phyloP scores from a whole-genome alignment of 2,888 invertebrate species.

The Lycophotia porphyrea region DNA sequence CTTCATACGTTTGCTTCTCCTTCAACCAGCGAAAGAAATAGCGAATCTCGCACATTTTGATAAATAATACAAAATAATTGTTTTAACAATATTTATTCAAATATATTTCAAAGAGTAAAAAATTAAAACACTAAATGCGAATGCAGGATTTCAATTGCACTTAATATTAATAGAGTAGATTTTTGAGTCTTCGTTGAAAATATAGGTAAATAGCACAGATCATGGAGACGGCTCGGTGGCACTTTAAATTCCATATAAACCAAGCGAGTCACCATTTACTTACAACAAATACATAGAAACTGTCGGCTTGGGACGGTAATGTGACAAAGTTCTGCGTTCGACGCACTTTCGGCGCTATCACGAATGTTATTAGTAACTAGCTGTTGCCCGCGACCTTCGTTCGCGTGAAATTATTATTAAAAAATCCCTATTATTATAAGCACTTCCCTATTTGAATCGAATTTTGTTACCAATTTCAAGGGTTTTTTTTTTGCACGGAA shows the following conservation, averaged over 20 bases:
- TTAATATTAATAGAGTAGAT: constrained; percentile 32
- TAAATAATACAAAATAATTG: constrained; percentile 19
- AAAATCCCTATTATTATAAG: no score
- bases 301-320: neutral
- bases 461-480: no score
- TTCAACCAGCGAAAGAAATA: no score
- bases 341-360: neutral
- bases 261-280: neutral
- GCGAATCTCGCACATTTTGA: no score
- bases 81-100: constrained; percentile 2
- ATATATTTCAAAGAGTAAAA: constrained; percentile 36
- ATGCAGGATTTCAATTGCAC: constrained; percentile 26
- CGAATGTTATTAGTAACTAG: neutral
- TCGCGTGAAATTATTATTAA: no score
- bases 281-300: neutral
- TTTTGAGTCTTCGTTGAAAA: neutral
- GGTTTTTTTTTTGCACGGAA: no score
- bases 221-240: neutral
- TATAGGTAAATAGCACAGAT: neutral
- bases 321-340: neutral
- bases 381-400: no score
- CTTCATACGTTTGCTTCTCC: no score
- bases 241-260: neutral
- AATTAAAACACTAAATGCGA: constrained; percentile 31
- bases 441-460: no score